Evolutionary conservation across 2,797 vertebrate genomes (phyloP).

Genomic region (Myotis daubentonii): DNA sequence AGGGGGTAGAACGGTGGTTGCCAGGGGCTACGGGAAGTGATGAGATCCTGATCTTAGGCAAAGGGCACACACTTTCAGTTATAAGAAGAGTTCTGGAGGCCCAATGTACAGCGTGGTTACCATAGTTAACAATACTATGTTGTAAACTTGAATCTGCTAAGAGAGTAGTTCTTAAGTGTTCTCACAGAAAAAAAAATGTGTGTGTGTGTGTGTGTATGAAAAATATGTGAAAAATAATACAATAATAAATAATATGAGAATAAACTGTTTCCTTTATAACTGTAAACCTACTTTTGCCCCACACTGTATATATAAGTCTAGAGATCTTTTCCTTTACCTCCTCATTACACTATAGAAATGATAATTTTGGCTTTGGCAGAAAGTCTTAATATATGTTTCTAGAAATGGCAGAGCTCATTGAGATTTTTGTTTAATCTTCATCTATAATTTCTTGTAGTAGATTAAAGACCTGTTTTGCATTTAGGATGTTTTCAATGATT

Average conservation of each 20-base stretch:
- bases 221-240: not conserved
- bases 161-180: not conserved
- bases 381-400: not conserved
- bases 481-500: not conserved
- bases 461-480: not conserved
- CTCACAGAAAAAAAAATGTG: not conserved
- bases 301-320: not conserved
- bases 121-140: too few relatives aligned
- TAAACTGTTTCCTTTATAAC: not conserved
- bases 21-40: accelerated
- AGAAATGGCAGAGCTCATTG: not conserved
- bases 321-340: not conserved
- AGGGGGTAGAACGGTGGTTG: not conserved
- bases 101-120: accelerated
- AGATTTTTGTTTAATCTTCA: not conserved
- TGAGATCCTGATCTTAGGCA: not conserved
- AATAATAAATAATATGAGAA: not conserved
- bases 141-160: too few relatives aligned
- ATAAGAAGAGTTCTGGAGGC: not conserved
- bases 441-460: not conserved
- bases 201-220: not conserved
- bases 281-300: not conserved
- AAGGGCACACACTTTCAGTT: not conserved
- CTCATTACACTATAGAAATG: not conserved
- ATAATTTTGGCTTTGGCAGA: not conserved